Conservation (phyloP, 2,113 vertebrate genomes). For the Antigone vipio region DNA sequence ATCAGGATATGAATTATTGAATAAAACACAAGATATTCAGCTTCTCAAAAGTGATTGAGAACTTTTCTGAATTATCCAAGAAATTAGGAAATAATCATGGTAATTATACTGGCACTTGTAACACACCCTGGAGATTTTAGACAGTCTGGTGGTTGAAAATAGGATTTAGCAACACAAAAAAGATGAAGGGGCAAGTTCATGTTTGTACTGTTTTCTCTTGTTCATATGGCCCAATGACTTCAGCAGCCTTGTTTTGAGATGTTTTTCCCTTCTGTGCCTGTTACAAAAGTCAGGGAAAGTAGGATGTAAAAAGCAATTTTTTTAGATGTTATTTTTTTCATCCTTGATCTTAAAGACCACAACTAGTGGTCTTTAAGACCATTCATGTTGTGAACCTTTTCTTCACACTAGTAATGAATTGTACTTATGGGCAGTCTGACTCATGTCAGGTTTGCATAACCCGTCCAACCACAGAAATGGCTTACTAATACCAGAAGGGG, state of each 20-base stretch:
- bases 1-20: background rate
- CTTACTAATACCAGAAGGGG: background rate
- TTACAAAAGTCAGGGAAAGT: background rate
- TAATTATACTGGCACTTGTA: background rate
- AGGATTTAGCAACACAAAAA: background rate
- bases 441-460: background rate
- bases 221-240: background rate
- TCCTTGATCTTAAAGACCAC: background rate
- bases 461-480: background rate
- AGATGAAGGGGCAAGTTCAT: background rate
- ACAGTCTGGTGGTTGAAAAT: background rate
- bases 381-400: background rate
- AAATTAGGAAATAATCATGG: background rate
- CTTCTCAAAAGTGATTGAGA: background rate
- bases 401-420: background rate
- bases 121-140: background rate
- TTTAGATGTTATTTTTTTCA: background rate
- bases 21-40: background rate
- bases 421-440: background rate
- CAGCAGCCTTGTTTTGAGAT: background rate
- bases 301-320: background rate
- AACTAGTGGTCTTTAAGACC: background rate
- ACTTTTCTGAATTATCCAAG: background rate
- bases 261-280: background rate
- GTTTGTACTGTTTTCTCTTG: background rate